Evolutionary conservation across 2,888 invertebrate species (phyloP).

Genomic region (Eucriotettix oculatus): DNA sequence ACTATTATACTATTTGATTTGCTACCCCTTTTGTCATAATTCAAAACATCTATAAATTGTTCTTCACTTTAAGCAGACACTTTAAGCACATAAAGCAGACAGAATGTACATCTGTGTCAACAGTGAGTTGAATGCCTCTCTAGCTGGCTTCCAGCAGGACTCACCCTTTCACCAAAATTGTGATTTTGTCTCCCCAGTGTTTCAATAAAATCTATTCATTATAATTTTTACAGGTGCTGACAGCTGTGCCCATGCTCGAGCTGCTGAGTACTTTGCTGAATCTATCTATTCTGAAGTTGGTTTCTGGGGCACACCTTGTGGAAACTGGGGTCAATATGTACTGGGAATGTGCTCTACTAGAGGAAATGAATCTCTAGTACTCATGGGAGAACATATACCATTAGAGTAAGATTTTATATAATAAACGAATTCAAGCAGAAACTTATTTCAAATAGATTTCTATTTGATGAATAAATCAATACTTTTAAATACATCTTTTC

Average conservation of each 20-base stretch:
- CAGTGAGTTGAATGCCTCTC: no score
- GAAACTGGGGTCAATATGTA: constrained; percentile 36
- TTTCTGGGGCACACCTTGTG: constrained; percentile 49
- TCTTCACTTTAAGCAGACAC: no score
- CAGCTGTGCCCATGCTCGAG: constrained; percentile 41
- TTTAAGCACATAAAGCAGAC: no score
- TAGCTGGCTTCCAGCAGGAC: no score
- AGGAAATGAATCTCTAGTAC: background rate
- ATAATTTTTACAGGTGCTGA: background rate
- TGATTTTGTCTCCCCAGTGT: background rate
- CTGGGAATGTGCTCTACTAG: constrained; percentile 33
- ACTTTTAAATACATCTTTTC: no score
- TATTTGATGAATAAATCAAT: no score
- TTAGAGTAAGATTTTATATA: background rate
- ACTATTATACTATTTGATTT: no score
- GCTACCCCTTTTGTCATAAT: no score
- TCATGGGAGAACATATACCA: constrained; percentile 5
- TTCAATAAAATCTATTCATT: background rate
- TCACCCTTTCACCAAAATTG: background rate
- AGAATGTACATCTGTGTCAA: no score
- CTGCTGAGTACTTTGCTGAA: constrained; percentile 44
- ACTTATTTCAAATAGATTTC: no score
- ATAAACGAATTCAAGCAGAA: background rate
- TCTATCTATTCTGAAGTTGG: constrained; percentile 41
- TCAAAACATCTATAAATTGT: no score